Conservation (phyloP, 2,113 vertebrate species). For the Xerus inauris region DNA sequence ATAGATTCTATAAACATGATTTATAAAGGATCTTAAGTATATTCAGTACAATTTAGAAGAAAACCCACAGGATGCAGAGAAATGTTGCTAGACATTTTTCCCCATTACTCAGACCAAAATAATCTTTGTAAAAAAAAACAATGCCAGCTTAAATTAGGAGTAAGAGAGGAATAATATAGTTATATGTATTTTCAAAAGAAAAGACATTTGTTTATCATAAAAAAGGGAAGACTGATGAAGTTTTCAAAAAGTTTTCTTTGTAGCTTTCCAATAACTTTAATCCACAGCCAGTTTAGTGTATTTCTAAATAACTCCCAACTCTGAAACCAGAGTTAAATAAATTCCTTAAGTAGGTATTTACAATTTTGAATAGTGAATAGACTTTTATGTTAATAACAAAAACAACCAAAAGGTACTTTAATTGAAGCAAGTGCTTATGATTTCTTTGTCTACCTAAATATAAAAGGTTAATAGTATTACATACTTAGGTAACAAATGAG, state of each 20-base stretch:
- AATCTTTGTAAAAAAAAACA: slow-evolving; percentile 34
- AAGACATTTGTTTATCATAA: not conserved
- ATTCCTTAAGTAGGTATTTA: not conserved
- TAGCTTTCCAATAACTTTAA: slow-evolving; percentile 26
- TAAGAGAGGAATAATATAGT: not conserved
- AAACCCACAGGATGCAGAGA: not conserved
- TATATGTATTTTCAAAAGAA: not conserved
- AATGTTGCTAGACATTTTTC: not conserved
- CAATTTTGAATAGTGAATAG: not conserved
- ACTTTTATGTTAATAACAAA: not conserved
- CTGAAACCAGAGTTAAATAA: not conserved
- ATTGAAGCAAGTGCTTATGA: not conserved
- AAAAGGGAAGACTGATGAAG: not conserved
- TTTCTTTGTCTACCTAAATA: not conserved
- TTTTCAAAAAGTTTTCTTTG: slow-evolving; percentile 38
- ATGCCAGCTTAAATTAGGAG: not conserved
- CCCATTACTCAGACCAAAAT: not conserved
- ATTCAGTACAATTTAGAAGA: not conserved
- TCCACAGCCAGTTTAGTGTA: not conserved
- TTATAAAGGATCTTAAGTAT: not conserved
- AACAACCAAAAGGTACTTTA: not conserved
- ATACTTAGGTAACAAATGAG: not conserved
- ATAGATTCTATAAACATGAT: not conserved
- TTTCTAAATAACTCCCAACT: slow-evolving; percentile 9
- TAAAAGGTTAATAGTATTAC: not conserved